Base-by-base conservation (phyloP, 2,888 invertebrate species). In the Nudaria mundana region DNA sequence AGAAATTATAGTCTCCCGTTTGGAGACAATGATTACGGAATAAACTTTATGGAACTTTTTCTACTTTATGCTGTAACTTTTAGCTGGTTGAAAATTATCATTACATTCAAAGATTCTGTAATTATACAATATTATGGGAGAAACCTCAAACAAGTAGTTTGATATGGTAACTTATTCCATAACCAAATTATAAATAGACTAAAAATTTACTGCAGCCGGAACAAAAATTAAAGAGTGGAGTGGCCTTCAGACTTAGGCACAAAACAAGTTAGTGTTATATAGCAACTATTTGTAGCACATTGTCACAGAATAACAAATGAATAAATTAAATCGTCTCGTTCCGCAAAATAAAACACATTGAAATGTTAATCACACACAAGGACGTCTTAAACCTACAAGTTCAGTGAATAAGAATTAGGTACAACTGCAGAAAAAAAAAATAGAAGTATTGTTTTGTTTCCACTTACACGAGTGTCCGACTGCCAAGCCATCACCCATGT, bases 401-500 rank as follows among this genome's bases (percentile, higher is more conserved):
- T 38, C 30, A 39, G 31, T 37, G 35, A 16, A 40, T 25, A 41
- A 43, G 39, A 52, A 36, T 18, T n/a, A n/a, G n/a, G n/a, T 30
- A 28, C 26, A 40, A 50, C 36, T 47, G 51, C 16, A 23, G 13
- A 46, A 23, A 29, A 49, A 40, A 37, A 37, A 43, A 18, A 18
- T 18, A 42, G 38, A 47, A 48, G 44, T 34, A 39, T 34, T 51
- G 81, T 36, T 35, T 44, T 48, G 30, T 35, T 18, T 5, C 20
- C 26, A 59, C 88, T 82, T 78, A 88, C 88, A 83, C 84, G 87
- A 72, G 84, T 82, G 78, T 87, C 88, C 80, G 83, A 81, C 79
- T 87, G 88, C 88, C 88, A 88, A 87, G 88, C 88, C 88, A 88
- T 88, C 80, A 87, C 87, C 87, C 87, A 88, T 87, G 82, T 80